These are phyloP conservation scores for Clistopyga incitator DNA, from an alignment of 2,888 invertebrate species.

Conservation along the genomic window DNA sequence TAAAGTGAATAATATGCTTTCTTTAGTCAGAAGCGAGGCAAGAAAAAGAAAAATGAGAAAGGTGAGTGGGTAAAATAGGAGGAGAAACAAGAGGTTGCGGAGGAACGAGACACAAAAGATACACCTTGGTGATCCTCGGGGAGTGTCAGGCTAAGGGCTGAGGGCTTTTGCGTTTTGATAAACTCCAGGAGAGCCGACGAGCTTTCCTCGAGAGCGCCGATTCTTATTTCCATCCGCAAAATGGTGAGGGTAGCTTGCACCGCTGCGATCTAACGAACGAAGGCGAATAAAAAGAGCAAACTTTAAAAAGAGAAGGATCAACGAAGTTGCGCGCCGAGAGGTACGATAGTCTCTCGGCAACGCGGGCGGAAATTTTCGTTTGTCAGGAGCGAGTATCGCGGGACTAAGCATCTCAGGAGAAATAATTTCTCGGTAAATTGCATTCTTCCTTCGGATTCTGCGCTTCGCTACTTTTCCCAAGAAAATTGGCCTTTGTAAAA, in stretches of 20 bases:
- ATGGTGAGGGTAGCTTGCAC: slow-evolving; percentile 14
- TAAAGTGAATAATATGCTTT: slow-evolving; percentile 14
- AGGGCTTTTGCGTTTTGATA: slow-evolving; percentile 48
- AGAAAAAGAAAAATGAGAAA: background rate
- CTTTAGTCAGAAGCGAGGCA: background rate
- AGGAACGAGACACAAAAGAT: slow-evolving; percentile 49
- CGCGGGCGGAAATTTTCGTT: slow-evolving; percentile 30
- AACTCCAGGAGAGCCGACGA: slow-evolving; percentile 21
- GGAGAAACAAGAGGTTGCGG: slow-evolving; percentile 24
- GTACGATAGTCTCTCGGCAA: slow-evolving; percentile 5
- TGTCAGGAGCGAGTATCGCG: slow-evolving; percentile 27
- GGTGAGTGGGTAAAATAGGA: background rate
- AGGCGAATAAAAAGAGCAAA: slow-evolving; percentile 17
- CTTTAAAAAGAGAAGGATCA: background rate
- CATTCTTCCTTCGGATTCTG: slow-evolving; percentile 37
- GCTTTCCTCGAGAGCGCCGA: background rate
- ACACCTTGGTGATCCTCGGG: slow-evolving; percentile 40
- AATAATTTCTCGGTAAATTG: slow-evolving; percentile 57
- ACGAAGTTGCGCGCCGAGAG: background rate
- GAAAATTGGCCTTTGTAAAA: slow-evolving; percentile 15
- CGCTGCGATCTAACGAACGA: slow-evolving; percentile 50
- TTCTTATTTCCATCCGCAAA: slow-evolving; percentile 45
- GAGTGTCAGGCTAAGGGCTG: slow-evolving; percentile 4
- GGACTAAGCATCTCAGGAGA: slow-evolving; percentile 39
- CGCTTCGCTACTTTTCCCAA: slow-evolving; percentile 16